Percentiles rank a stretch among this genome's conserved stretches.
Evolutionary conservation across 2,113 vertebrate species (phyloP).

Genomic region (Hippocampus comes): DNA sequence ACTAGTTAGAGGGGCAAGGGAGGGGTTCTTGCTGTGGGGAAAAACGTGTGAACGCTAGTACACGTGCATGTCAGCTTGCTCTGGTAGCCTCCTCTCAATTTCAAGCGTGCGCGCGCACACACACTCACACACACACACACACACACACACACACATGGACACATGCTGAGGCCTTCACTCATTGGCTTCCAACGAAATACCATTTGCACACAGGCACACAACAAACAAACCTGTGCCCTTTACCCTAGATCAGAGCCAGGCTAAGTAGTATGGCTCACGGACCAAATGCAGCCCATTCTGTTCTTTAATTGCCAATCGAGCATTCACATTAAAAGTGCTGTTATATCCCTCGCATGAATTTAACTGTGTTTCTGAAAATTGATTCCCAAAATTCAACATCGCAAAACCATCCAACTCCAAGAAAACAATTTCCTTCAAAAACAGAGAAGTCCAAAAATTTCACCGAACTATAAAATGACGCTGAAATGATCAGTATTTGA

Average conservation of each 20-base stretch:
- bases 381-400: too few relatives aligned
- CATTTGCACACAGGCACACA: conserved; percentile 29
- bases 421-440: too few relatives aligned
- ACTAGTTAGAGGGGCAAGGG: conserved; percentile 19
- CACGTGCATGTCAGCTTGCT: conserved; percentile 30
- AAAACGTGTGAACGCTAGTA: conserved; percentile 19
- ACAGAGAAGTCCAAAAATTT: too few relatives aligned
- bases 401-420: too few relatives aligned
- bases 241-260: conserved; percentile 27
- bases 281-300: neutral
- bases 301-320: neutral
- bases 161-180: conserved; percentile 23
- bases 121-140: neutral
- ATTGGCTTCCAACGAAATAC: conserved; percentile 42
- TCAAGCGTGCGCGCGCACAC: neutral
- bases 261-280: neutral
- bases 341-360: neutral
- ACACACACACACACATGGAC: conserved; percentile 4
- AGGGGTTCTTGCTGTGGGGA: neutral
- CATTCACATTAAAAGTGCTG: neutral
- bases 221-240: conserved; percentile 48
- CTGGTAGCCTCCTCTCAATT: neutral
- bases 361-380: neutral
- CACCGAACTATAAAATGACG: too few relatives aligned
- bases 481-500: too few relatives aligned